Conservation (phyloP, 2,797 vertebrate species). For the Lindbergichthys nudifrons region DNA sequence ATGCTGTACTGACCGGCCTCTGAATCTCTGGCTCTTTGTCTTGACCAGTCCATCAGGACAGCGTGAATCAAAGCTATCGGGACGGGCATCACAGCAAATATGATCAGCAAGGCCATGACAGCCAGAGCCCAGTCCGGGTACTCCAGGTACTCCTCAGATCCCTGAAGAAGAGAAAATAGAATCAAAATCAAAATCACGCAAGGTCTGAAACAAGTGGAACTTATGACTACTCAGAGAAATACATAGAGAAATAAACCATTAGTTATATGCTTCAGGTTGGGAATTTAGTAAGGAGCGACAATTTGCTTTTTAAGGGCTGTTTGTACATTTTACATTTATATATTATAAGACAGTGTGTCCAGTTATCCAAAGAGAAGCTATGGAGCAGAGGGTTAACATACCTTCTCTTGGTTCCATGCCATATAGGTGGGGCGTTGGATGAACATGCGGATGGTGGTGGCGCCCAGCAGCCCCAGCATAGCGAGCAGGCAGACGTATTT, state of each 20-base stretch:
- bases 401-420: conserved; percentile 84
- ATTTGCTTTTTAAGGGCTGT: too few species aligned
- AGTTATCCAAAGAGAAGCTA: too few species aligned
- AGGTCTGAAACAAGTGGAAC: too few species aligned
- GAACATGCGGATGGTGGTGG: conserved; percentile 73
- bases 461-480: conserved; percentile 84
- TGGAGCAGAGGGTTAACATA: too few species aligned
- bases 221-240: too few species aligned
- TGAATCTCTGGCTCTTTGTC: conserved; percentile 1
- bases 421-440: conserved; percentile 78
- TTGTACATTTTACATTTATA: too few species aligned
- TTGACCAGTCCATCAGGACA: conserved; percentile 53
- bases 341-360: too few species aligned
- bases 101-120: too few species aligned
- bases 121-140: too few species aligned
- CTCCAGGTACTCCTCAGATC: too few species aligned
- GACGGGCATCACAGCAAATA: conserved; percentile 77
- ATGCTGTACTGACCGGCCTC: conserved; percentile 68
- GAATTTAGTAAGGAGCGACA: neutral
- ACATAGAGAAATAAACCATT: neutral
- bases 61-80: conserved; percentile 77
- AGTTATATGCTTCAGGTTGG: neutral
- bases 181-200: too few species aligned
- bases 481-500: conserved; percentile 83
- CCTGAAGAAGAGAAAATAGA: too few species aligned